Evolutionary conservation across 2,797 vertebrate genomes (phyloP).

Genomic region (Tapera naevia): DNA sequence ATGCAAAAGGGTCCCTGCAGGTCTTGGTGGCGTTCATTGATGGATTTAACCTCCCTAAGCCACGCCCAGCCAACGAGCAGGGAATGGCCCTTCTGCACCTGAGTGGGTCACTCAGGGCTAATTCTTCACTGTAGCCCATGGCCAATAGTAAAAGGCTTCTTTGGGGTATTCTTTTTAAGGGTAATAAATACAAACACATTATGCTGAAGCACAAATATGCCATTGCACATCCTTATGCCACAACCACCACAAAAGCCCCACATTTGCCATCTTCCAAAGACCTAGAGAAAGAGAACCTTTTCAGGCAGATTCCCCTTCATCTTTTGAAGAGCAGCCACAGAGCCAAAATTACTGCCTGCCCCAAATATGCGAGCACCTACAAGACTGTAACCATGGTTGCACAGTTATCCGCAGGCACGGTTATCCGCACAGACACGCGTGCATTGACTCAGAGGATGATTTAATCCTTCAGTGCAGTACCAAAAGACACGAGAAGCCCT

Average conservation of each 20-base stretch:
- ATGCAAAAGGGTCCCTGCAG: fast-evolving
- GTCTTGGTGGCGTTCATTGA: background rate
- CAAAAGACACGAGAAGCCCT: background rate
- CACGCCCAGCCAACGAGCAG: fast-evolving
- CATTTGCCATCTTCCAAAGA: background rate
- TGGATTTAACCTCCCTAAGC: background rate
- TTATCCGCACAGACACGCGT: background rate
- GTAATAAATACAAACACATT: background rate
- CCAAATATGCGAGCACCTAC: constrained; percentile 27
- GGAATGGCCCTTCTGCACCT: background rate
- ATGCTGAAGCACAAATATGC: fast-evolving
- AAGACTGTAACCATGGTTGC: constrained; percentile 46
- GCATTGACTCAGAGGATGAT: constrained; percentile 45
- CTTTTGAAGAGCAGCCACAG: background rate
- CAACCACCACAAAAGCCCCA: background rate
- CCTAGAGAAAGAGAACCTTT: background rate
- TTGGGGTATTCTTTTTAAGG: background rate
- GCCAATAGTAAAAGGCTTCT: background rate
- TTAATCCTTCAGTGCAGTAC: background rate
- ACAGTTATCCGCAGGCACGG: background rate
- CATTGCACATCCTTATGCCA: fast-evolving
- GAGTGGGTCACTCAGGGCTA: fast-evolving
- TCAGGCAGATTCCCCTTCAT: background rate
- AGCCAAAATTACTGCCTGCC: background rate
- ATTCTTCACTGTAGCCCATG: background rate